Evolutionary conservation across 2,113 vertebrate genomes (phyloP), one percentile per base, ranked within the genome.

Genomic region (Nothoprocta perdicaria): DNA sequence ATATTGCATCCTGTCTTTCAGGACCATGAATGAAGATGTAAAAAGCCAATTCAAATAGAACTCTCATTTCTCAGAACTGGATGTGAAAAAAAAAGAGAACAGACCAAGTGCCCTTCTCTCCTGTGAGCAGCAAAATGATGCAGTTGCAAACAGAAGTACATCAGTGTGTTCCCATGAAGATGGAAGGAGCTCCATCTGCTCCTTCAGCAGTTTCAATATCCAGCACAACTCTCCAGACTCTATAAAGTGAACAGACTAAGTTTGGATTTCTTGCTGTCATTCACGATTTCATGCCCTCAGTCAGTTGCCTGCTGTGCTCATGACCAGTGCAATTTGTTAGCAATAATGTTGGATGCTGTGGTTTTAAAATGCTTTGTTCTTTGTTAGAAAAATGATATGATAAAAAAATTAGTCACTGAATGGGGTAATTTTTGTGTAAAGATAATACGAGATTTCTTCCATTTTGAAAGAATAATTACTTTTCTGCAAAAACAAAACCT

Each of bases 371-470:
- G 7, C 5, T 78, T 71, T 77, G 3, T 24, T 89, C 40, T 84
- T 31, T 35, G 5, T 46, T n/a, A 74, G 29, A 38, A 89, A 62
- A 14, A 19, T 1, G 1, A 2, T 41, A n/a, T 58, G 21, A 85
- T 26, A 61, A 72, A 79, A 85, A 38, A 24, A 79, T 61, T 18
- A 21, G 10, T 69, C 2, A 80, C 40, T 8, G 68, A 2, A 4
- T 48, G 1, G 15, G 2, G 7, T 15, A 26, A 50, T 61, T 61
- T 63, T 3, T 52, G 23, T 18, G 24, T 24, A 46, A 45, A 60
- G 23, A 4, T 33, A 55, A 15, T 46, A 46, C 2, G 31, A 41
- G 17, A 0, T 0, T 46, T 71, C 69, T 65, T 46, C 71, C 3
- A 23, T 83, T 86, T 58, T 71, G 31, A 10, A 6, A 87, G 27